These are phyloP conservation scores for Xiphias gladius DNA, from an alignment of 2,113 vertebrate species.

Conservation along the genomic window DNA sequence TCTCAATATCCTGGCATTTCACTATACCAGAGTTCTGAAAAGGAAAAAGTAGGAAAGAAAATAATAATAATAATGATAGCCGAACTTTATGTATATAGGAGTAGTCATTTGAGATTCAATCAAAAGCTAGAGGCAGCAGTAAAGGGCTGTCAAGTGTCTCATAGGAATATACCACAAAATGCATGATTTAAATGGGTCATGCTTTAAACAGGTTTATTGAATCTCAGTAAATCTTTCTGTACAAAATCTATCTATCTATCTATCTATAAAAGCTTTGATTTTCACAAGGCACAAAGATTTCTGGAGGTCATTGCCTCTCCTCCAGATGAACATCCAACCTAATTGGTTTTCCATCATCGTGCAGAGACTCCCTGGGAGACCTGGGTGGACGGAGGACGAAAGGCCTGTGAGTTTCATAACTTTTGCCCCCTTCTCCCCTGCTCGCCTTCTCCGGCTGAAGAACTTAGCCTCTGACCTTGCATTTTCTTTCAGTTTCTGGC, in stretches of 20 bases:
- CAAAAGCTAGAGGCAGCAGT: constrained; percentile 27
- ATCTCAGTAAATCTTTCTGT: constrained; percentile 12
- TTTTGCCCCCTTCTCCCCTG: too few relatives aligned
- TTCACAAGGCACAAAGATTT: constrained; percentile 10
- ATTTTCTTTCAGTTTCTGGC: neutral
- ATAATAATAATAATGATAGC: constrained; percentile 16
- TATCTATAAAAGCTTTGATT: constrained; percentile 33
- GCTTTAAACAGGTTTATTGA: constrained; percentile 14
- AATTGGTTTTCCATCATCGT: too few relatives aligned
- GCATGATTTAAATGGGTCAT: constrained; percentile 51
- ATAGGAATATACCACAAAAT: constrained; percentile 38
- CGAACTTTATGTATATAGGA: constrained; percentile 29
- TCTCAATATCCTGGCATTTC: constrained; percentile 1
- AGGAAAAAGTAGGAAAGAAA: neutral
- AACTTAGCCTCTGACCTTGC: too few relatives aligned
- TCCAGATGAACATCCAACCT: constrained; percentile 5
- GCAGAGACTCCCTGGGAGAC: too few relatives aligned
- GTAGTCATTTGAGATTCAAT: constrained; percentile 42
- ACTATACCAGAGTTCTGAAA: neutral
- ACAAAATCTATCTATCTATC: neutral
- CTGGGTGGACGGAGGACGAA: too few relatives aligned
- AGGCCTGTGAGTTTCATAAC: too few relatives aligned
- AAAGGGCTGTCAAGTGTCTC: constrained; percentile 34
- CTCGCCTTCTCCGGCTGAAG: too few relatives aligned
- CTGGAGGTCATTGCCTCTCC: constrained; percentile 35